A percentile compares a stretch with the other conserved stretches of the same genome.
phyloP scores from a whole-genome alignment of 2,888 invertebrate species.

The Brachyptera putata region DNA sequence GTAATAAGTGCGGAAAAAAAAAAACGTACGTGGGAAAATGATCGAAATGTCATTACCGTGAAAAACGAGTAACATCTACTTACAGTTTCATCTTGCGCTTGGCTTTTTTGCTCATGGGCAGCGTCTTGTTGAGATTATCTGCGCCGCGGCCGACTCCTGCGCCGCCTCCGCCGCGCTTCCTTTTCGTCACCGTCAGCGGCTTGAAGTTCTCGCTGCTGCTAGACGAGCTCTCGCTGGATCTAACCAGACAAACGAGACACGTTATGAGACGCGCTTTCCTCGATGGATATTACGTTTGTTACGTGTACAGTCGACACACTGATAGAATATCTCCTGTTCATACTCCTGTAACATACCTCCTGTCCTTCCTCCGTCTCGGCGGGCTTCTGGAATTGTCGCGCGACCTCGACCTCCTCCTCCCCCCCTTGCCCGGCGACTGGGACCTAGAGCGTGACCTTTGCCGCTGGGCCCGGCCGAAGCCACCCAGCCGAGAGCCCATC shows the following conservation, averaged over 20 bases:
- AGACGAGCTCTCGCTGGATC: conserved; percentile 45
- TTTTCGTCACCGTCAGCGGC: conserved; percentile 40
- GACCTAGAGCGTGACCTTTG: conserved; percentile 45
- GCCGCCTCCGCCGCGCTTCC: conserved; percentile 56
- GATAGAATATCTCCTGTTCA: too few relatives aligned
- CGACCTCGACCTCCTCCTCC: conserved; percentile 46
- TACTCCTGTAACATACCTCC: conserved; percentile 27
- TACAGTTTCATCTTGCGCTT: conserved; percentile 20
- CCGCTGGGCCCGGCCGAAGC: conserved; percentile 32
- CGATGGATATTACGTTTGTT: too few relatives aligned
- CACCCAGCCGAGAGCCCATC: conserved; percentile 56
- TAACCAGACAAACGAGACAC: conserved; percentile 37
- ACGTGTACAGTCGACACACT: too few relatives aligned
- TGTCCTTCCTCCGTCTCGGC: conserved; percentile 31
- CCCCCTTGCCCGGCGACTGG: conserved; percentile 47
- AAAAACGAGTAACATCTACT: too few relatives aligned
- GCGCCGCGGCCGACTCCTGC: conserved; percentile 43
- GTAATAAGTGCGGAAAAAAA: too few relatives aligned
- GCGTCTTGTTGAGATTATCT: conserved; percentile 30
- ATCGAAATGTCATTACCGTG: too few relatives aligned
- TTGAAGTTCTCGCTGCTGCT: conserved; percentile 54
- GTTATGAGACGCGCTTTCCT: too few relatives aligned
- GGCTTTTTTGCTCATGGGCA: conserved; percentile 35
- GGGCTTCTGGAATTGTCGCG: conserved; percentile 36
- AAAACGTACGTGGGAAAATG: too few relatives aligned